phyloP scores from a whole-genome alignment of 2,113 vertebrate genomes.

The Gavia stellata region DNA sequence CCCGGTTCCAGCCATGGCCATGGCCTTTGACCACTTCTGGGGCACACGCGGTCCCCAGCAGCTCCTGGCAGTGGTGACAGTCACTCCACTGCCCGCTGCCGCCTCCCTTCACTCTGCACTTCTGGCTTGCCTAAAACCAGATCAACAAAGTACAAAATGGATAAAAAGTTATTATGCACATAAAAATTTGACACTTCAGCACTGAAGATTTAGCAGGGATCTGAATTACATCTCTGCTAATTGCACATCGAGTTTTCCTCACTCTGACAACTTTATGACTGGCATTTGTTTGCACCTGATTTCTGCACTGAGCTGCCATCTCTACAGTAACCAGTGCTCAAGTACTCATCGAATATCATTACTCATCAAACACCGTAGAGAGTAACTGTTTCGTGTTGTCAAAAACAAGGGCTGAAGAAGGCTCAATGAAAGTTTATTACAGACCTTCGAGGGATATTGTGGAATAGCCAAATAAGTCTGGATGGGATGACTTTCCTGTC shows the following conservation, averaged over 20 bases:
- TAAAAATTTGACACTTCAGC: background rate
- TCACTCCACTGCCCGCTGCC: background rate
- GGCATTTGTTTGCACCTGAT: background rate
- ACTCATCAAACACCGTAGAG: background rate
- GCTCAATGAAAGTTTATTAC: background rate
- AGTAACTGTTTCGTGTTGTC: background rate
- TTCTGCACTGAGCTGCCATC: background rate
- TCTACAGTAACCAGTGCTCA: background rate
- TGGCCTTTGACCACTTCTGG: accelerated
- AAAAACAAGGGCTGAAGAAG: background rate
- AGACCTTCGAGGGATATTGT: background rate
- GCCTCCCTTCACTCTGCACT: background rate
- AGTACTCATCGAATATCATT: background rate
- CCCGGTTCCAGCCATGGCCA: background rate
- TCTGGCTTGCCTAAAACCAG: background rate
- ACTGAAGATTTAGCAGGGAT: background rate
- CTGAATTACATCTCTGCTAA: background rate
- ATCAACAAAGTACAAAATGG: accelerated
- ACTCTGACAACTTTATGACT: background rate
- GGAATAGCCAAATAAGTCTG: background rate
- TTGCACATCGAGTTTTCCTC: background rate
- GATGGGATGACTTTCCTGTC: background rate
- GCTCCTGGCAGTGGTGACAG: background rate
- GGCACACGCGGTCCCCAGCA: accelerated
- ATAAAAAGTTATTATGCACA: background rate